phyloP scores from a whole-genome alignment of 2,113 vertebrate species.

The Grantiella picta region DNA sequence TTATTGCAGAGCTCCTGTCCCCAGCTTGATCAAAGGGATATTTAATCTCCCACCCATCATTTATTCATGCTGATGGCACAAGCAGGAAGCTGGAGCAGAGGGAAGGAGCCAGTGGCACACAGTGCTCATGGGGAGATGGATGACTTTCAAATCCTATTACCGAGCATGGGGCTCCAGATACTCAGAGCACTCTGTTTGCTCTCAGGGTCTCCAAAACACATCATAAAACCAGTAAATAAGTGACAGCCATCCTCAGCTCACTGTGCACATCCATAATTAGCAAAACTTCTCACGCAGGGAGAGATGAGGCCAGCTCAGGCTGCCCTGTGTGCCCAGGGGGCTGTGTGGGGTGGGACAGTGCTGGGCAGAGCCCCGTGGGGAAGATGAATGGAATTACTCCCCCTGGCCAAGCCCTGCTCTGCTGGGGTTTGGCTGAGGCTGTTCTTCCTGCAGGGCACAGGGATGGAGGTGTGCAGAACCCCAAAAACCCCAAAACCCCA shows the following conservation, averaged over 20 bases:
- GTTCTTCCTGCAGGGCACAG: neutral
- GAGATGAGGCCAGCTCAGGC: neutral
- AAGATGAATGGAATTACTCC: neutral
- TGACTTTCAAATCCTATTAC: neutral
- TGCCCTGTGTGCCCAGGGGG: accelerated
- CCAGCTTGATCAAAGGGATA: neutral
- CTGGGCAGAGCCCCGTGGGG: neutral
- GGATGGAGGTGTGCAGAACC: neutral
- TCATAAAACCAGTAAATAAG: neutral
- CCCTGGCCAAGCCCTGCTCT: accelerated
- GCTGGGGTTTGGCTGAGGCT: neutral
- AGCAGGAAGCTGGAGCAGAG: neutral
- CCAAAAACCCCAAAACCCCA: neutral
- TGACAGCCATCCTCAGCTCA: neutral
- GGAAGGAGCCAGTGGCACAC: neutral
- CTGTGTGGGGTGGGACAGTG: accelerated
- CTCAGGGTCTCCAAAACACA: neutral
- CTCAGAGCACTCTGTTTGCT: neutral
- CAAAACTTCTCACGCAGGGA: accelerated
- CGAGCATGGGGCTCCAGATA: neutral
- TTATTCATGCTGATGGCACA: neutral
- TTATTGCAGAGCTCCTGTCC: neutral
- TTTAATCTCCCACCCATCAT: neutral
- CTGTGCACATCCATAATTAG: neutral
- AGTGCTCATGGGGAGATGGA: neutral